phyloP scores from a whole-genome alignment of 2,888 invertebrate species.

The Brenthis ino region DNA sequence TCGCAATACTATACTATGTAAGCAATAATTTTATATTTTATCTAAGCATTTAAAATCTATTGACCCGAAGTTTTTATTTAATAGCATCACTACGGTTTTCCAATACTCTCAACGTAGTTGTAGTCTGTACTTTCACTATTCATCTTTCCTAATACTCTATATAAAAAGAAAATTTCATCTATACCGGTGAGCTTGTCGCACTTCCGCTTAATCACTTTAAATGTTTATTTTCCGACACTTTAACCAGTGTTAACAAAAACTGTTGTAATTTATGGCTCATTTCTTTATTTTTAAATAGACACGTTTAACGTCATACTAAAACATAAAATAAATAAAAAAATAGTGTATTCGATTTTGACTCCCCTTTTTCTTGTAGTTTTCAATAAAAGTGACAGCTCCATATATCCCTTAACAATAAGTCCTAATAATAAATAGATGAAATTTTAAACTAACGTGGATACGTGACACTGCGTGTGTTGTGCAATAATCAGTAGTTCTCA shows the following conservation, averaged over 20 bases:
- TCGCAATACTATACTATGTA: constrained; percentile 76
- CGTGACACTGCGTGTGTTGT: constrained; percentile 77
- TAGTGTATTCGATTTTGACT: constrained; percentile 18
- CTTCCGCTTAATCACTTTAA: constrained; percentile 5
- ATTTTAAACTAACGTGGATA: constrained; percentile 56
- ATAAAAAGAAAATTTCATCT: constrained; percentile 15
- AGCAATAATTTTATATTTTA: constrained; percentile 77
- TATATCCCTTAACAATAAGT: constrained; percentile 35
- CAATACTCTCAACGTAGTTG: constrained; percentile 24
- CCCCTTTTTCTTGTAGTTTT: constrained; percentile 11
- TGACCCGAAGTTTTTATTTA: constrained; percentile 38
- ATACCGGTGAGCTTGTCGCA: constrained; percentile 26
- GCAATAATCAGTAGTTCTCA: constrained; percentile 74
- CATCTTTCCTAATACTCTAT: constrained; percentile 20
- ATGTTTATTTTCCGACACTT: background rate
- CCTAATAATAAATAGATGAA: constrained; percentile 36
- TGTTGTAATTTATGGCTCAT: constrained; percentile 21
- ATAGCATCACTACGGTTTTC: constrained; percentile 25
- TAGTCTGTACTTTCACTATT: constrained; percentile 24
- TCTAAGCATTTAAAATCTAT: constrained; percentile 42
- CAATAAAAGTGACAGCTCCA: constrained; percentile 28
- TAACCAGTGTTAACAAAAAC: constrained; percentile 4
- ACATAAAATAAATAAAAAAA: constrained; percentile 20
- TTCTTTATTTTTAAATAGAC: background rate
- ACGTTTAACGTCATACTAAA: constrained; percentile 7